Evolutionary conservation across 2,888 invertebrate species (phyloP), one percentile per base, ranked within the genome.

Genomic region (Conops quadrifasciatus): DNA sequence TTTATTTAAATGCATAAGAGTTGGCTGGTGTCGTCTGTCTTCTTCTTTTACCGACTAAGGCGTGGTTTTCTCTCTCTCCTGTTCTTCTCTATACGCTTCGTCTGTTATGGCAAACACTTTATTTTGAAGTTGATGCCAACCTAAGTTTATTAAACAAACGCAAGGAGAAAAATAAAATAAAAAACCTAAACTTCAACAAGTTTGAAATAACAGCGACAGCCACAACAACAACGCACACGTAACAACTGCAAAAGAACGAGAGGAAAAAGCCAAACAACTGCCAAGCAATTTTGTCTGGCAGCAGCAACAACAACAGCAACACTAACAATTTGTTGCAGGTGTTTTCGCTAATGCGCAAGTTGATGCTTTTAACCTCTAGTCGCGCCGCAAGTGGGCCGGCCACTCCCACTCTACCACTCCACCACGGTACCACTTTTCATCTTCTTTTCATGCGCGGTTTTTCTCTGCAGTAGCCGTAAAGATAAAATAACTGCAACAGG

Each of bases 161-260:
- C 4, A 36, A 36, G 36, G 9, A 15, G n/a, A 58, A 45, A 47
- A 59, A 28, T 28, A 21, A 36, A 47, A 67, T 28, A 15, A 26
- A 63, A 24, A 36, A 26, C 30, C 13, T 47, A 28, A 58, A 71
- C 63, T 58, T 47, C 60, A 58, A 59, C 67, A 45, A 70, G 51
- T 65, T 28, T 73, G 72, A 66, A 71, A 72, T 73, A 72, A 73
- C 72, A 73, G 56, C 51, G n/a, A 67, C 43, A 47, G 53, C 67
- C 70, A 71, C 75, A 80, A 80, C 81, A 80, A 79, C 80, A 78
- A 80, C 76, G 77, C 78, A 76, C 76, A 77, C 71, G 9, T 73
- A 77, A 78, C 74, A 76, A 68, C 62, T 74, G 70, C 68, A 71
- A 60, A 66, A 71, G 65, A 21, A 21, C 59, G 24, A 47, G 24